A percentile compares a stretch with the other conserved stretches of the same genome.
phyloP scores from a whole-genome alignment of 2,113 vertebrate genomes.

The Cathartes aura region DNA sequence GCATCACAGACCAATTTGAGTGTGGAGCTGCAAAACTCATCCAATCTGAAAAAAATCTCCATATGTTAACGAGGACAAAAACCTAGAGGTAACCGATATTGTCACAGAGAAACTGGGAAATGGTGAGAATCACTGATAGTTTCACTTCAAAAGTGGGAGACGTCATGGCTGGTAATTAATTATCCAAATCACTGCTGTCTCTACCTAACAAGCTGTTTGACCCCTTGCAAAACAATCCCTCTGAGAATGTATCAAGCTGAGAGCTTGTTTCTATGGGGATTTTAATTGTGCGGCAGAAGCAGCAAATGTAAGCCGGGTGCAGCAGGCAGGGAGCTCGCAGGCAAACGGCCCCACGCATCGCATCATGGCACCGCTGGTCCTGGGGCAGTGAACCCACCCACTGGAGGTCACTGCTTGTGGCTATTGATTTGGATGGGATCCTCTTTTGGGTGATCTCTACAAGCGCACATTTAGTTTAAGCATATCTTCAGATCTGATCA shows the following conservation, averaged over 20 bases:
- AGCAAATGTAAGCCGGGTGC: background rate
- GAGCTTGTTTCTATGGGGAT: background rate
- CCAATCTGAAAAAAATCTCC: background rate
- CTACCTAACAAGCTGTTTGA: background rate
- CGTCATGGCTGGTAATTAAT: background rate
- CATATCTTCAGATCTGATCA: background rate
- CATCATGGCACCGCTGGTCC: background rate
- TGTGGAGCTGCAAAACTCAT: background rate
- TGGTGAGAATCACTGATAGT: background rate
- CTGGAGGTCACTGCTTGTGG: background rate
- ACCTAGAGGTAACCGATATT: background rate
- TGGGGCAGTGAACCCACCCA: background rate
- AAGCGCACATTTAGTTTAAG: background rate
- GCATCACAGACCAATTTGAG: background rate
- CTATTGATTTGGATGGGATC: background rate
- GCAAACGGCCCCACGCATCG: fast-evolving
- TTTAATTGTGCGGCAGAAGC: background rate
- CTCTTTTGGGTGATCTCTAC: background rate
- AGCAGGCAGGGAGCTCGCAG: fast-evolving
- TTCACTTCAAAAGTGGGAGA: background rate
- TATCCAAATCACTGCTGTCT: background rate
- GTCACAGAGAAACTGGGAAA: background rate
- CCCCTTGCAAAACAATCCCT: background rate
- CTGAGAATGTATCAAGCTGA: fast-evolving
- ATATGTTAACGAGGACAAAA: background rate